A percentile compares a stretch with the other conserved stretches of the same genome.
Evolutionary conservation across 2,113 vertebrate species (phyloP).

Genomic region (Calypte anna): DNA sequence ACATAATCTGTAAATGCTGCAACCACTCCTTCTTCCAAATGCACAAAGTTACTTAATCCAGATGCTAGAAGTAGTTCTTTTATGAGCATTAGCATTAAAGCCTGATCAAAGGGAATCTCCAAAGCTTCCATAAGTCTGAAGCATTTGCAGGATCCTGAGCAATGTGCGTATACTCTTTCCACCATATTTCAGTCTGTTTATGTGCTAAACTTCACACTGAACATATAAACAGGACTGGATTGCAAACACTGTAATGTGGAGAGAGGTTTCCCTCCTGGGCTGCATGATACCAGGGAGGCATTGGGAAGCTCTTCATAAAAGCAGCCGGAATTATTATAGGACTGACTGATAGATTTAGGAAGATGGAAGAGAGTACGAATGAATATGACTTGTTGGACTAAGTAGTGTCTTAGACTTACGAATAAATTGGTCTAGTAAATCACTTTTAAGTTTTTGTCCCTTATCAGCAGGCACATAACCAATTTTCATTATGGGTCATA

Average conservation of each 20-base stretch:
- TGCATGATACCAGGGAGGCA: background rate
- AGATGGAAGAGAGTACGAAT: background rate
- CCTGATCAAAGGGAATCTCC: slow-evolving; percentile 17
- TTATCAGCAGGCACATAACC: background rate
- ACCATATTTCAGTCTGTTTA: slow-evolving; percentile 1
- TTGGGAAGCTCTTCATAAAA: background rate
- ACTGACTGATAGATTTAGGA: background rate
- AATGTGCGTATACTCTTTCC: background rate
- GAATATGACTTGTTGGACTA: background rate
- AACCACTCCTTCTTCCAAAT: background rate
- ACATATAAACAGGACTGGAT: background rate
- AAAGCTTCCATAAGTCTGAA: background rate
- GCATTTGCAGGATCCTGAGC: background rate
- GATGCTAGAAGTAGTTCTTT: background rate
- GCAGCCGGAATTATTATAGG: background rate
- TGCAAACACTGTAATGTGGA: background rate
- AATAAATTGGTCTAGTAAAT: slow-evolving; percentile 5
- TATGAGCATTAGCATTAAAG: background rate
- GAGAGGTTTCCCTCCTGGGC: background rate
- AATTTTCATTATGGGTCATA: background rate
- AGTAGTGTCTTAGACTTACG: background rate
- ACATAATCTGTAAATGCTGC: background rate
- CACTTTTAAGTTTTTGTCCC: background rate
- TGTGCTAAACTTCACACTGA: background rate
- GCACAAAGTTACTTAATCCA: background rate